Evolutionary conservation across 1,140 invertebrate genomes (phyloP).

Genomic region (Homalodisca vitripennis): DNA sequence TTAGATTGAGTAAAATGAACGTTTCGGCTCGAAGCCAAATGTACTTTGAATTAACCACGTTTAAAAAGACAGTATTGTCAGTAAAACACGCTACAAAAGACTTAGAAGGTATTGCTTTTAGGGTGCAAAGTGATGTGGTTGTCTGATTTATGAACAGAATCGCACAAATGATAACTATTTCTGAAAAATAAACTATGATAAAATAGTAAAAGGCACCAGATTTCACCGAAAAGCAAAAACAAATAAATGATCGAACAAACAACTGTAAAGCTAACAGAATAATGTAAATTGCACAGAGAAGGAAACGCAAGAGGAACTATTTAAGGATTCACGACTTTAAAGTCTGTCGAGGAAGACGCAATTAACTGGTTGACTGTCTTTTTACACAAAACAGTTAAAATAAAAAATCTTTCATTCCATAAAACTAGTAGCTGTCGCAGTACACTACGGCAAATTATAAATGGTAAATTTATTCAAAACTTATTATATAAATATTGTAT

Average conservation of each 20-base stretch:
- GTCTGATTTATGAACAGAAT: background rate
- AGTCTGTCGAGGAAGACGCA: conserved; percentile 6
- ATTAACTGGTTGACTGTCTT: too few species aligned
- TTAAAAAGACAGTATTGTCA: background rate
- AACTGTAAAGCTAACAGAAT: conserved; percentile 2
- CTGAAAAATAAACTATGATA: background rate
- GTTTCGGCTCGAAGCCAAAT: background rate
- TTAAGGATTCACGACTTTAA: background rate
- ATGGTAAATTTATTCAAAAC: too few species aligned
- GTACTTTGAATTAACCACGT: too few species aligned
- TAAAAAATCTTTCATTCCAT: too few species aligned
- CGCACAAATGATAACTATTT: background rate
- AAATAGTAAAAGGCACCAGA: conserved; percentile 25
- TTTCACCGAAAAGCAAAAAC: background rate
- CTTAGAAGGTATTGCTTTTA: background rate
- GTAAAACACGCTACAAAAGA: background rate
- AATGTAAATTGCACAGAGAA: conserved; percentile 19
- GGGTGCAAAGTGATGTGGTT: background rate
- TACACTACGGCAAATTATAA: too few species aligned
- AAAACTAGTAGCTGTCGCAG: too few species aligned
- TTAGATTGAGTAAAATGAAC: background rate
- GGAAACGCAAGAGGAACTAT: background rate
- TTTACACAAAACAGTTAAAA: too few species aligned
- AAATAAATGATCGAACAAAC: conserved; percentile 2
- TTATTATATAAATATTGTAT: too few species aligned